Conservation (phyloP, 1,140 invertebrate genomes). For the Danaus melanippus region DNA sequence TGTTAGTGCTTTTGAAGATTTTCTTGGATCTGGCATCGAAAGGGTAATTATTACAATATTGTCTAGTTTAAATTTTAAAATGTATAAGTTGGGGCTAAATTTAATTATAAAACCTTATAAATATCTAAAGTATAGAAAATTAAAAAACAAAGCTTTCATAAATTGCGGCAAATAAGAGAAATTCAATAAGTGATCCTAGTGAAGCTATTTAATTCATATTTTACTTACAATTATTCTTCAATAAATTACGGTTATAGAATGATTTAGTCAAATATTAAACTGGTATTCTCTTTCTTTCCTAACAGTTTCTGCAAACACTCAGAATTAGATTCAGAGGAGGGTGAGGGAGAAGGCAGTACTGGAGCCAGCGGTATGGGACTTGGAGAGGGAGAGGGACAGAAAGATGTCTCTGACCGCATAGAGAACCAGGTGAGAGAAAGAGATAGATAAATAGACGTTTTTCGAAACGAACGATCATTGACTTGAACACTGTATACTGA, state of each 20-base stretch:
- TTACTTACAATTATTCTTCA: too few species aligned
- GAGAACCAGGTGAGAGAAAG: slow-evolving; percentile 75
- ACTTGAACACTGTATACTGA: not conserved
- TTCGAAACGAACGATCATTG: not conserved
- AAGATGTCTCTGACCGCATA: slow-evolving; percentile 95
- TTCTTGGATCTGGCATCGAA: slow-evolving; percentile 90
- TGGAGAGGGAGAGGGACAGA: slow-evolving; percentile 93
- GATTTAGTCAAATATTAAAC: not conserved
- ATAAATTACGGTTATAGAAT: not conserved
- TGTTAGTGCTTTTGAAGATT: slow-evolving; percentile 86
- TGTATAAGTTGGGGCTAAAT: too few species aligned
- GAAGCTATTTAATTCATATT: too few species aligned
- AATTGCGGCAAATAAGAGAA: too few species aligned
- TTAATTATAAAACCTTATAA: too few species aligned
- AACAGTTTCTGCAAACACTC: slow-evolving; percentile 93
- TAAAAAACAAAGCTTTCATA: too few species aligned
- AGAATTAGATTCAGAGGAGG: slow-evolving; percentile 82
- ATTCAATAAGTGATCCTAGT: too few species aligned
- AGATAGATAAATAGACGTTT: not conserved
- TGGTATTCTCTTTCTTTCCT: slow-evolving; percentile 23
- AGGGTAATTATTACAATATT: slow-evolving; percentile 53
- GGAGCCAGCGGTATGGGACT: slow-evolving; percentile 85
- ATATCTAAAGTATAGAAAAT: too few species aligned
- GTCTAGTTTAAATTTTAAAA: too few species aligned
- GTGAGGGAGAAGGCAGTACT: slow-evolving; percentile 74